phyloP scores from a whole-genome alignment of 2,797 vertebrate species.

The Sternarchorhynchus goeldii region DNA sequence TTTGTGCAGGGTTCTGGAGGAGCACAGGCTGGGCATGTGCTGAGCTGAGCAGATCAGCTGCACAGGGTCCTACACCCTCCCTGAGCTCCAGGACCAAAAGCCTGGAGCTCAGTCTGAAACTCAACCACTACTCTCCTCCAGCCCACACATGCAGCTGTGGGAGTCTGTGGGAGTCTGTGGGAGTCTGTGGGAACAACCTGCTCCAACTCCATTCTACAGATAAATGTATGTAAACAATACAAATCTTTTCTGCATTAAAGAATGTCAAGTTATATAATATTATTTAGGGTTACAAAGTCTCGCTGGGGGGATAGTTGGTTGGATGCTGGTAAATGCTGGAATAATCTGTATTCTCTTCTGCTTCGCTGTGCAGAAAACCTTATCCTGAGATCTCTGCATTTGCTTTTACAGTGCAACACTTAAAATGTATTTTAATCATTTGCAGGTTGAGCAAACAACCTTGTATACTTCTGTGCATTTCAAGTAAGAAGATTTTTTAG shows the following conservation, averaged over 20 bases:
- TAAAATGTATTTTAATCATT: too few relatives aligned
- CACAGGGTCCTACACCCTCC: slow-evolving; percentile 73
- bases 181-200: slow-evolving; percentile 76
- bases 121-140: slow-evolving; percentile 77
- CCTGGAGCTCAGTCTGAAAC: slow-evolving; percentile 76
- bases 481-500: not conserved
- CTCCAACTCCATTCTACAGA: slow-evolving; percentile 77
- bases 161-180: slow-evolving; percentile 78
- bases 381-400: too few relatives aligned
- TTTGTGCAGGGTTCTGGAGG: slow-evolving; percentile 74
- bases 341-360: not conserved
- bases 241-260: not conserved
- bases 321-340: too few relatives aligned
- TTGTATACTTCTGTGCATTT: slow-evolving; percentile 13
- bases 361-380: not conserved
- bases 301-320: not conserved
- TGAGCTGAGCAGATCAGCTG: slow-evolving; percentile 78
- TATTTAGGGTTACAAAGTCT: too few relatives aligned
- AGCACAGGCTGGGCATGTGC: slow-evolving; percentile 79
- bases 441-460: not conserved
- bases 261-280: too few relatives aligned
- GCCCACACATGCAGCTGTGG: slow-evolving; percentile 79
- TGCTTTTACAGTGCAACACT: too few relatives aligned
- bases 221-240: slow-evolving; percentile 68
- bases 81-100: slow-evolving; percentile 78